Percentiles rank a stretch among this genome's conserved stretches.
Conservation (phyloP, 2,797 vertebrate species). For the Macropus fuliginosus region DNA sequence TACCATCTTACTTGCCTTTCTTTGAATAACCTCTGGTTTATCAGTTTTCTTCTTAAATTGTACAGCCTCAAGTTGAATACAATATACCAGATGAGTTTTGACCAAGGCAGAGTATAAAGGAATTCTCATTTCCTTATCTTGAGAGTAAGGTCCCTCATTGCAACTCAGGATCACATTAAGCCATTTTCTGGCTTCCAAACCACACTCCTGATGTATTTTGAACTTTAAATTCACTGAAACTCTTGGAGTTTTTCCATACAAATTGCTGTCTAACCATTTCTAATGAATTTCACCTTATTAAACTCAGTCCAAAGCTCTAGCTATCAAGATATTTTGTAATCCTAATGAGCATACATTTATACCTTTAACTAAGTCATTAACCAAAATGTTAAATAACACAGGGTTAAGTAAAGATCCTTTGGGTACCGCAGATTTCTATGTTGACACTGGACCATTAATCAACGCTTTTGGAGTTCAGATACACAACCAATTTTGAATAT, state of each 20-base stretch:
- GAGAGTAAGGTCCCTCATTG: background rate
- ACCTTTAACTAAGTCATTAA: background rate
- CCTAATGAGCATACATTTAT: background rate
- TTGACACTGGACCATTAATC: background rate
- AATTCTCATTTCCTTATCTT: background rate
- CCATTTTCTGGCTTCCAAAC: background rate
- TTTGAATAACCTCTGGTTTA: background rate
- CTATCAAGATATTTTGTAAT: background rate
- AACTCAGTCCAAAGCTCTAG: background rate
- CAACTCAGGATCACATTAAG: background rate
- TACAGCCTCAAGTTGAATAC: background rate
- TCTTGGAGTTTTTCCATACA: background rate
- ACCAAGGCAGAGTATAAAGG: background rate
- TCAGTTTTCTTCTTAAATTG: background rate
- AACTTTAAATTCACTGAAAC: background rate
- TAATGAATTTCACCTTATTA: background rate
- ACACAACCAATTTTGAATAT: background rate
- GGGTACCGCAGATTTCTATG: background rate
- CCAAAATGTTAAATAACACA: background rate
- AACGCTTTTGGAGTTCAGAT: background rate
- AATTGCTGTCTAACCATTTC: background rate
- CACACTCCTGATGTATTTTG: background rate
- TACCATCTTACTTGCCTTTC: background rate
- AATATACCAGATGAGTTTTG: background rate
- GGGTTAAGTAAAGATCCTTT: background rate